A percentile compares a stretch with the other conserved stretches of the same genome.
Conservation (phyloP, 2,797 vertebrate genomes). For the Smutsia gigantea region DNA sequence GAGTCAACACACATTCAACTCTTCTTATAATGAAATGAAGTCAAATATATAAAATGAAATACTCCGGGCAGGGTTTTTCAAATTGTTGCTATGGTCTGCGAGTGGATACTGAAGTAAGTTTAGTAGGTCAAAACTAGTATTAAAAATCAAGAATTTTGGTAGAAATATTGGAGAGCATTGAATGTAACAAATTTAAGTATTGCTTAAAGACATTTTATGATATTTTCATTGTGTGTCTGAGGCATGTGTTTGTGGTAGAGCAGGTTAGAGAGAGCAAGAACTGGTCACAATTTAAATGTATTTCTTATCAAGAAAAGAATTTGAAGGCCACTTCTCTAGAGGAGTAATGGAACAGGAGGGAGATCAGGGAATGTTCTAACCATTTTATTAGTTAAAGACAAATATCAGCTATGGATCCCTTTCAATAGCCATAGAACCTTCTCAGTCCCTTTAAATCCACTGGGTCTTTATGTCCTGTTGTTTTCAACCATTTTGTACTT, state of each 20-base stretch:
- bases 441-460: neutral
- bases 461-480: neutral
- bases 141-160: neutral
- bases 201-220: neutral
- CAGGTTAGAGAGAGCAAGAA: neutral
- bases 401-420: neutral
- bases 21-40: neutral
- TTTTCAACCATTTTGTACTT: neutral
- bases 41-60: conserved; percentile 50
- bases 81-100: neutral
- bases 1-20: neutral
- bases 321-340: neutral
- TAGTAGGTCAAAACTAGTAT: conserved; percentile 3
- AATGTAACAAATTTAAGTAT: neutral
- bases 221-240: neutral
- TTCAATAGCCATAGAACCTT: neutral
- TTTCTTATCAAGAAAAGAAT: neutral
- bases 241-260: neutral
- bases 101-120: neutral
- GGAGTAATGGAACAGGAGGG: neutral
- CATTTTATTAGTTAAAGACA: neutral
- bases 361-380: neutral
- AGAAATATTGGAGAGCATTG: neutral
- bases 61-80: neutral
- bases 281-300: neutral